A percentile compares a stretch with the other conserved stretches of the same genome.
These are phyloP conservation scores for Siniperca undulata DNA, from an alignment of 2,797 vertebrate genomes.

Conservation along the genomic window DNA sequence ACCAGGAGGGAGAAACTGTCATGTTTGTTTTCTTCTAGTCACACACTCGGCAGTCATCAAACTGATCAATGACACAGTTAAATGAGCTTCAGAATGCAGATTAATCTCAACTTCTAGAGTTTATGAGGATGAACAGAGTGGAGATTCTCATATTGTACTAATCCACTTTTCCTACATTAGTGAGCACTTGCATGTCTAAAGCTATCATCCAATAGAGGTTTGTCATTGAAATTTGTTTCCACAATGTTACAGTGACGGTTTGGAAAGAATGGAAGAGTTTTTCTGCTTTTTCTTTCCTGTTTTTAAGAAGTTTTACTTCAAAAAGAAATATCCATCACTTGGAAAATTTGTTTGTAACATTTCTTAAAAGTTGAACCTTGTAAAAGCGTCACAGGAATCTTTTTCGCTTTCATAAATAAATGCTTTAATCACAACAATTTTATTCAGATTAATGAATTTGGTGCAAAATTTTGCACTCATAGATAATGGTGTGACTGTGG, in stretches of 20 bases:
- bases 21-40: constrained; percentile 40
- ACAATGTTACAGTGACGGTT: background rate
- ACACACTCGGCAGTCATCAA: constrained; percentile 22
- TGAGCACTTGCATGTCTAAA: background rate
- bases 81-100: constrained; percentile 15
- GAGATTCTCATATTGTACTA: background rate
- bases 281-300: background rate
- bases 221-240: background rate
- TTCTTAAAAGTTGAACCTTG: background rate
- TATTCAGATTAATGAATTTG: background rate
- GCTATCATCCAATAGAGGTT: background rate
- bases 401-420: background rate
- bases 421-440: background rate
- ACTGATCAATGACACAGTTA: constrained; percentile 37
- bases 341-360: too few relatives aligned
- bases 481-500: background rate
- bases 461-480: background rate
- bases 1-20: constrained; percentile 34
- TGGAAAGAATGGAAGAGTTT: background rate
- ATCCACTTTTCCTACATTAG: background rate
- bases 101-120: constrained; percentile 10
- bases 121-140: background rate
- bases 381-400: background rate
- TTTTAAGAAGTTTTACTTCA: too few relatives aligned
- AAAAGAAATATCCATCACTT: too few relatives aligned